Percentiles rank a stretch among this genome's conserved stretches.
These are phyloP conservation scores for Ophiodon elongatus DNA, from an alignment of 2,113 vertebrate species.

Conservation along the genomic window DNA sequence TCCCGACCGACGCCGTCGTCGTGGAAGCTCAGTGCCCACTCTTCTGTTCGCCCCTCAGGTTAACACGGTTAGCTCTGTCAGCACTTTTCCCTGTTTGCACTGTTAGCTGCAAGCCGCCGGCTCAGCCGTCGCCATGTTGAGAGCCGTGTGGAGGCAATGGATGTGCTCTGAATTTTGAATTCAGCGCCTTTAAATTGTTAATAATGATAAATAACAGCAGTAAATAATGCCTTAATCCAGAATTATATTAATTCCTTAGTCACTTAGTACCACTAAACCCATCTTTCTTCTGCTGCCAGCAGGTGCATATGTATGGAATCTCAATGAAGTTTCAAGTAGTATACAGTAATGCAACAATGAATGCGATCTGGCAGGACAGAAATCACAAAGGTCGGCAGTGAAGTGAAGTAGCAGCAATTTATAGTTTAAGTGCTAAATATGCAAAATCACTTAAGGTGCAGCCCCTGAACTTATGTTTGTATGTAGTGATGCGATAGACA, in stretches of 20 bases:
- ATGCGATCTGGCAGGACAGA: not conserved
- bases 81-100: not conserved
- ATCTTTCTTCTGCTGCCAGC: not conserved
- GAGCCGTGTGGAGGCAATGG: too few species aligned
- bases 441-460: not conserved
- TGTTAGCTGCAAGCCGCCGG: not conserved
- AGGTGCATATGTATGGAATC: not conserved
- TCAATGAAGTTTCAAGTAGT: not conserved
- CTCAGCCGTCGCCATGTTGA: too few species aligned
- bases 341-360: not conserved
- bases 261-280: not conserved
- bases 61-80: not conserved
- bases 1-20: too few species aligned
- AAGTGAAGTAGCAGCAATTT: not conserved
- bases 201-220: not conserved
- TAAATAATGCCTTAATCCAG: too few species aligned
- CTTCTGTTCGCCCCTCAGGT: too few species aligned
- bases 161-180: not conserved
- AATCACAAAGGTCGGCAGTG: not conserved
- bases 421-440: not conserved
- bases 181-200: not conserved
- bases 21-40: too few species aligned
- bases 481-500: not conserved
- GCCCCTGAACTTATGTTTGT: not conserved
- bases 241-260: too few species aligned